A percentile compares a stretch with the other conserved stretches of the same genome.
Evolutionary conservation across 2,113 vertebrate species (phyloP).

Genomic region (Cyprinodon variegatus): DNA sequence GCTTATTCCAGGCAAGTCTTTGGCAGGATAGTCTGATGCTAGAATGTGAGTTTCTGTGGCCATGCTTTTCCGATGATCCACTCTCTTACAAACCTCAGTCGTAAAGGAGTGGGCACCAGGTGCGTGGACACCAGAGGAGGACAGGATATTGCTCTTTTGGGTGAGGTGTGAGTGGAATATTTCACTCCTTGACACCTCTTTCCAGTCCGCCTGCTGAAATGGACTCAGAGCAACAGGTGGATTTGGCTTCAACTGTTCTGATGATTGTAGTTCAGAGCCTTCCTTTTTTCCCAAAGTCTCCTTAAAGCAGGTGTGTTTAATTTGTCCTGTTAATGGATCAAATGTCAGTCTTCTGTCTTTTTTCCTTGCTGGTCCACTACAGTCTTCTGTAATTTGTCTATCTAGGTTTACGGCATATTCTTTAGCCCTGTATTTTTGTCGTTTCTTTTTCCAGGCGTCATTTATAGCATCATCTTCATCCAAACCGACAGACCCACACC

Average conservation of each 20-base stretch:
- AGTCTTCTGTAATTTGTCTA: slow-evolving; percentile 79
- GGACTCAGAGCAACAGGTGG: slow-evolving; percentile 82
- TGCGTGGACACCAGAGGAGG: slow-evolving; percentile 85
- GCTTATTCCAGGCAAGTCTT: slow-evolving; percentile 85
- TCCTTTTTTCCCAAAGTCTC: slow-evolving; percentile 80
- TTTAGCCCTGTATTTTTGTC: slow-evolving; percentile 85
- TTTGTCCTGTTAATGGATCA: slow-evolving; percentile 91
- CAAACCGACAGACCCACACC: slow-evolving; percentile 73
- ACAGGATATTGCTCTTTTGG: slow-evolving; percentile 91
- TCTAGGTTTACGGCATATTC: slow-evolving; percentile 83
- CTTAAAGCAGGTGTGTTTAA: slow-evolving; percentile 86
- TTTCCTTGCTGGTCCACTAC: slow-evolving; percentile 87
- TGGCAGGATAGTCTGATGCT: slow-evolving; percentile 77
- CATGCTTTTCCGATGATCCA: slow-evolving; percentile 82
- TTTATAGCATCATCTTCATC: slow-evolving; percentile 80
- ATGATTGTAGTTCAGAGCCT: slow-evolving; percentile 38
- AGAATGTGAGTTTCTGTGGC: slow-evolving; percentile 83
- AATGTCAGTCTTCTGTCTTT: slow-evolving; percentile 93
- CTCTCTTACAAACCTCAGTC: slow-evolving; percentile 89
- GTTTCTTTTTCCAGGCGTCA: slow-evolving; percentile 83
- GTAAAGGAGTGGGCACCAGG: slow-evolving; percentile 87
- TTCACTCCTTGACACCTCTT: slow-evolving; percentile 90
- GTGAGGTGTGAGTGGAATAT: slow-evolving; percentile 94
- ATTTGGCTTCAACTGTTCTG: slow-evolving; percentile 82
- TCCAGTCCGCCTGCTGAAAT: slow-evolving; percentile 94